Base-by-base conservation (phyloP, 2,797 vertebrate genomes). In the Paratrypauchen microcephalus region DNA sequence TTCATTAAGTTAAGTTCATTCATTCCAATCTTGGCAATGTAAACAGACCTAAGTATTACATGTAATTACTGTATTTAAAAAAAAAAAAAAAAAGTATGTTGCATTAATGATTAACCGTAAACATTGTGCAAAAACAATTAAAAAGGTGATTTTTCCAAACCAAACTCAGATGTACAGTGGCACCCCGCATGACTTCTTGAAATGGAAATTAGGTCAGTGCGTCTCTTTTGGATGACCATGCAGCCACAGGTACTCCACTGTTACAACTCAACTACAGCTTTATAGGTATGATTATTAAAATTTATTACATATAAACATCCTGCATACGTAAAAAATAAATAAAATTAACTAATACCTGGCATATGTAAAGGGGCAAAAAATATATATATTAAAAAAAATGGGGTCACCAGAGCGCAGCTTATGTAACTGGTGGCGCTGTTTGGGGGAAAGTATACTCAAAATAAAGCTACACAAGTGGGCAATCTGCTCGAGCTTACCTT, bases 381-480 rank as follows among this genome's bases (percentile, higher is more conserved):
- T n/a, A n/a, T n/a, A n/a, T n/a, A n/a, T n/a, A n/a, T n/a, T n/a
- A n/a, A 26, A 2, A 26, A 26, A 26, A 93, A 91, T 56, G 47
- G 81, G 92, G 90, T 93, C 92, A 93, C 67, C 66, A n/a, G 74
- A 75, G 54, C 69, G 23, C 0, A 0, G 21, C 47, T 92, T 92
- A 92, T 85, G 87, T 77, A 94, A 91, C 18, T 24, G 16, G 66
- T 30, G 74, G 75, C 80, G 81, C 84, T 80, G 83, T 84, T 81
- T 71, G 66, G 59, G 0, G 45, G n/a, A n/a, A 56, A 68, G 6
- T 59, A 19, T 2, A 58, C 1, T 65, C 39, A 1, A 7, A 5
- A 11, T 2, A 15, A 68, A 74, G 58, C 4, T 6, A 55, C 7
- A 12, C 9, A 26, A 0, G 0, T 0, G 21, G 0, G 0, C n/a